phyloP scores from a whole-genome alignment of 2,113 vertebrate species.

The Menura novaehollandiae region DNA sequence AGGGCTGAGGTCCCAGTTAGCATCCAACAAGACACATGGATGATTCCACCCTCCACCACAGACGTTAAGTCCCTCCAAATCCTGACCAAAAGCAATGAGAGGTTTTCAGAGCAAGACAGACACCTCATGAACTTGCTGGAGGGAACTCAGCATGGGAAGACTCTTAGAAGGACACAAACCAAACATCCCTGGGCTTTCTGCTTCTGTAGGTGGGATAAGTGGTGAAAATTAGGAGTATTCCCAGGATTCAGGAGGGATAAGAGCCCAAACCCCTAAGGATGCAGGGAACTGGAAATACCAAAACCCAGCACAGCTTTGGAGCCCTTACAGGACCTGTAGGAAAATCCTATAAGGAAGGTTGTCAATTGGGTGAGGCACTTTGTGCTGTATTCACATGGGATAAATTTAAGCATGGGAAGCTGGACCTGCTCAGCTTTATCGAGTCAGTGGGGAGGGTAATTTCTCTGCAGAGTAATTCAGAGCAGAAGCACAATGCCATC shows the following conservation, averaged over 20 bases:
- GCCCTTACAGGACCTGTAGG: background rate
- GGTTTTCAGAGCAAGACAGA: background rate
- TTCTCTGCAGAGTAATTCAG: background rate
- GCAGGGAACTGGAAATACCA: background rate
- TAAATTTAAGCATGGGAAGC: background rate
- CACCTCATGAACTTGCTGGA: accelerated
- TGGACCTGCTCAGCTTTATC: background rate
- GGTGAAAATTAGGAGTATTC: background rate
- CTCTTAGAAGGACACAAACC: background rate
- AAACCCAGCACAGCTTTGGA: background rate
- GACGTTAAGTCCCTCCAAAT: background rate
- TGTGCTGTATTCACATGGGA: background rate
- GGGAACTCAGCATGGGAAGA: accelerated
- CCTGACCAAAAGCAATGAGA: background rate
- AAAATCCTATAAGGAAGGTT: background rate
- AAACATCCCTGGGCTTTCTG: background rate
- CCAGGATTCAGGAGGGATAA: background rate
- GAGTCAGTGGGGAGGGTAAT: background rate
- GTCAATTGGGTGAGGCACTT: background rate
- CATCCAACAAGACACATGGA: background rate
- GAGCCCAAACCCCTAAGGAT: background rate
- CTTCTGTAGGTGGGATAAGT: background rate
- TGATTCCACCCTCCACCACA: background rate
- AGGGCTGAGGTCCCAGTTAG: background rate
- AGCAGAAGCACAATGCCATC: background rate